phyloP scores from a whole-genome alignment of 2,113 vertebrate species.

The Phaetusa simplex region DNA sequence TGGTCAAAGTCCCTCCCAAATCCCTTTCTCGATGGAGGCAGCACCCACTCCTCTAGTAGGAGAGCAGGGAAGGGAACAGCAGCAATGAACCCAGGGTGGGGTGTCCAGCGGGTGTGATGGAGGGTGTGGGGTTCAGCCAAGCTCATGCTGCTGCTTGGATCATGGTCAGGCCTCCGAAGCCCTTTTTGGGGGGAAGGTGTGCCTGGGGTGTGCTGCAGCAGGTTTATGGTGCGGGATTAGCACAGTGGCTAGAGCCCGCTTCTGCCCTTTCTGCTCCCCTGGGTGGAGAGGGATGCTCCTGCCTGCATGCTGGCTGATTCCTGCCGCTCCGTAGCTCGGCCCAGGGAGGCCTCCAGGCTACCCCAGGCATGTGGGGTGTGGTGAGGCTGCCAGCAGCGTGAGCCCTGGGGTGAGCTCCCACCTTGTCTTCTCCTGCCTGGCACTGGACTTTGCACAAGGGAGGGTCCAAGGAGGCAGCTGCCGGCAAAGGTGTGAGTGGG shows the following conservation, averaged over 20 bases:
- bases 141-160: background rate
- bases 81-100: background rate
- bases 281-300: background rate
- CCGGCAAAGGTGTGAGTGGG: background rate
- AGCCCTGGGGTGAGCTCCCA: background rate
- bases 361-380: background rate
- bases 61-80: background rate
- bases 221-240: rapidly evolving
- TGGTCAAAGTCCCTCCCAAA: background rate
- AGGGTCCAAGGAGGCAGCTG: background rate
- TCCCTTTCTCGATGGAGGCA: background rate
- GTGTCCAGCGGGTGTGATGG: background rate
- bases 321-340: rapidly evolving
- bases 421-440: background rate
- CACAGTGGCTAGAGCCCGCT: background rate
- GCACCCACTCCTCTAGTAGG: background rate
- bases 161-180: rapidly evolving
- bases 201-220: background rate
- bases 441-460: background rate
- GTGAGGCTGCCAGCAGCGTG: background rate
- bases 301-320: rapidly evolving
- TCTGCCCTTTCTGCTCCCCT: background rate
- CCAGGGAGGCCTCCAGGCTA: background rate
- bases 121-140: background rate
- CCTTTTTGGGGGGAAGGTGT: background rate